Evolutionary conservation across 2,113 vertebrate species (phyloP).

Genomic region (Pangasianodon gigas): DNA sequence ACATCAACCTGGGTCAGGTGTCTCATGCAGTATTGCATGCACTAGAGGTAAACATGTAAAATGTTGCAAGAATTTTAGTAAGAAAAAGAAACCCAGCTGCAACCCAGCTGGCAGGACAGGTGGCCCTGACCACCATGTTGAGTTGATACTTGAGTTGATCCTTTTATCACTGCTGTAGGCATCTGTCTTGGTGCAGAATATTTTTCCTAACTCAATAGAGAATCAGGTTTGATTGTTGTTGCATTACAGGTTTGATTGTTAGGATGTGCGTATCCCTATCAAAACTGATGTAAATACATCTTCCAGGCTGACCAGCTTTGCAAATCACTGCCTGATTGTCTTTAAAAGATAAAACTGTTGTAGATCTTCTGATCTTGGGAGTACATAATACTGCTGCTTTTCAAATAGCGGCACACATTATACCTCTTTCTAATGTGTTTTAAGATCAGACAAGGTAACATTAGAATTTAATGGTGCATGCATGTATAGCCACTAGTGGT

Average conservation of each 20-base stretch:
- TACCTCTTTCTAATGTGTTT: background rate
- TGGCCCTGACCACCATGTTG: background rate
- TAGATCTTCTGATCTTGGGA: background rate
- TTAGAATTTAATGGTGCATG: slow-evolving; percentile 6
- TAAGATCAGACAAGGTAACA: background rate
- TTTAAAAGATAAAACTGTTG: background rate
- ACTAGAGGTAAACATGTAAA: background rate
- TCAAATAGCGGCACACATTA: background rate
- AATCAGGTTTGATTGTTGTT: background rate
- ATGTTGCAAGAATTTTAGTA: background rate
- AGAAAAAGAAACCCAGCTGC: background rate
- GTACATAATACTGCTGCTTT: background rate
- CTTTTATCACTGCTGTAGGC: background rate
- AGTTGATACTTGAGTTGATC: background rate
- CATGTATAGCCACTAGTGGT: background rate
- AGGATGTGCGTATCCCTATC: background rate
- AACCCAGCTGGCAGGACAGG: background rate
- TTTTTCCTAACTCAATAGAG: background rate
- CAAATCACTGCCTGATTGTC: background rate
- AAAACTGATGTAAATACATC: background rate
- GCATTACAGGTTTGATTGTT: background rate
- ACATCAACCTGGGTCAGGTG: background rate
- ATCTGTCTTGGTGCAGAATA: background rate
- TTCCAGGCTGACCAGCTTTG: background rate
- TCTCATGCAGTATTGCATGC: background rate